Evolutionary conservation across 92 coral and sea anemone species (phyloP), one percentile per base, ranked within the genome.

Genomic region (Porites cylindrica): DNA sequence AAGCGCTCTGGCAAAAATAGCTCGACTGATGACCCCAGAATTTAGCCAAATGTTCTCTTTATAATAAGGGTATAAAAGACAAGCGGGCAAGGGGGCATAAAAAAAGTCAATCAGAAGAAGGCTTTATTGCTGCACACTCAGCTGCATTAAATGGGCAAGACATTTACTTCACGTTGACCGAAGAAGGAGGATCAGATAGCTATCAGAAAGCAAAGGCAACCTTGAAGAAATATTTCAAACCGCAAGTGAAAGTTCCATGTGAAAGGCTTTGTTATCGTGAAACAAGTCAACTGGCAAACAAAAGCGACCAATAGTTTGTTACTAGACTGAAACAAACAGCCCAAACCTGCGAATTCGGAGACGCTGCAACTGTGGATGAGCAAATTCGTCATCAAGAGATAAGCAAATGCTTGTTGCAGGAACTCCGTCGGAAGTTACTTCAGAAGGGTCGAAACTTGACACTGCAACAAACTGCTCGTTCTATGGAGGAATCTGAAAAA

Each of bases 71-170:
- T n/a, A n/a, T n/a, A n/a, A n/a, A n/a, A n/a, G n/a, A n/a, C n/a
- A n/a, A n/a, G n/a, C n/a, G n/a, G n/a, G n/a, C n/a, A n/a, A n/a
- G n/a, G n/a, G n/a, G n/a, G n/a, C n/a, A n/a, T 92, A 81, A 71
- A 54, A 70, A 64, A 88, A 29, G 77, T 82, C 19, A 74, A 88
- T 61, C 90, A 91, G 79, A 76, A 76, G 76, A 91, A 88, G 74
- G 94, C 90, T 61, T 73, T 91, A 88, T 29, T 91, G 29, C 58
- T 91, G 18, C 90, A 88, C 64, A 79, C 91, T 10, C 29, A 26
- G 90, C 91, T 9, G 94, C 87, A 64, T 82, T 88, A 79, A 74
- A 64, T 68, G 94, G 88, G 61, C 94, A 88, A 64, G 91, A 91
- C 66, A 88, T 83, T 66, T 88, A 77, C 60, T 88, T 83, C 43